Base-by-base conservation (phyloP, 2,888 invertebrate species). In the Nomada goodeniana region DNA sequence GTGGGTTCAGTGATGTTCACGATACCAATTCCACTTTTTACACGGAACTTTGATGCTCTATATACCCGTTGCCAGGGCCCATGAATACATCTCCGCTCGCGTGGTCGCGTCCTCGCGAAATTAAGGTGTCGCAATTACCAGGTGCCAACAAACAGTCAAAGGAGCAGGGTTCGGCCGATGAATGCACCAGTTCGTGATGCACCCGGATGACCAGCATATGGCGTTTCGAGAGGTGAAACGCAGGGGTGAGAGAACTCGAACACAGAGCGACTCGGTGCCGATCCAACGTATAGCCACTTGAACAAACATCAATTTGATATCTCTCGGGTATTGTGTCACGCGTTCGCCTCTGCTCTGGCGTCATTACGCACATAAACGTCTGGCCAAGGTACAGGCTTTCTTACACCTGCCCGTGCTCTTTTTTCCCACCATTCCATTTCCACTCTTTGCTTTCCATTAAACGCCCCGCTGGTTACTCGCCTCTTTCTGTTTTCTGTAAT, bases 251-350 rank as follows among this genome's bases (percentile, higher is more conserved):
- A 42, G 57, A 44, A 64, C 59, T 65, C 4, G 26, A 53, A 73
- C 29, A 70, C 70, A 9, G 20, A 23, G 18, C 15, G 23, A 9
- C 13, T 36, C 36, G 7, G 44, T 53, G 10, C 67, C 57, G 74
- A 67, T 67, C 53, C 23, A 36, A 53, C 52, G 23, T 47, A 36
- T 57, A 83, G 70, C 86, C 90, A 90, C 87, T 90, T 90, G 90
- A 87, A 85, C 86, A 90, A 90, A 90, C 86, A 90, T 89, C 86
- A 86, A 88, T 88, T 87, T 85, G 75, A 88, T 88, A 86, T 87
- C 86, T 76, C 78, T 74, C 15, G 83, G 82, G 83, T 88, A 86
- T 86, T 83, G 72, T 80, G 72, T 73, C 80, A 71, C 76, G 65
- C 63, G 76, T 69, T 69, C 73, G 67, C 67, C 65, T 55, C 78